Conservation (phyloP, 1,140 invertebrate species). For the Aphelinus certus region DNA sequence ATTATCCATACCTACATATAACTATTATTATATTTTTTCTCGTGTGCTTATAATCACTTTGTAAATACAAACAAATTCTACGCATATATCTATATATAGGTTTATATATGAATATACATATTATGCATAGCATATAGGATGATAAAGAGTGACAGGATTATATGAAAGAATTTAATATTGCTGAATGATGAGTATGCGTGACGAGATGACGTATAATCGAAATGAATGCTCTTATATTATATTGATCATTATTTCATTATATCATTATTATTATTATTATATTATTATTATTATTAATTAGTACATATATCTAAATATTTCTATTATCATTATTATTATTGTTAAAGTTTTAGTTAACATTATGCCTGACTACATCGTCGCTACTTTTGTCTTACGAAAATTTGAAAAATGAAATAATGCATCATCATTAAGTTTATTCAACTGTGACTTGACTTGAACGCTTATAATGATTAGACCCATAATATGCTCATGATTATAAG, state of each 20-base stretch:
- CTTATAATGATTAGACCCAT: too few relatives aligned
- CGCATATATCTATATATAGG: not conserved
- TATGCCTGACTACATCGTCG: constrained; percentile 28
- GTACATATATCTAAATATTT: constrained; percentile 23
- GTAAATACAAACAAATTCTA: constrained; percentile 21
- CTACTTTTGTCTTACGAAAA: constrained; percentile 23
- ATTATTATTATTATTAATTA: constrained; percentile 29
- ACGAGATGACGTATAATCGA: constrained; percentile 18
- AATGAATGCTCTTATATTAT: constrained; percentile 37
- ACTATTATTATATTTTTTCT: constrained; percentile 11
- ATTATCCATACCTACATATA: not conserved
- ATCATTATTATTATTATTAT: constrained; percentile 26
- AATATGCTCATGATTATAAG: too few relatives aligned
- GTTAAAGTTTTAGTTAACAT: constrained; percentile 42
- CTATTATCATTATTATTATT: constrained; percentile 39
- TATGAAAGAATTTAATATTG: too few relatives aligned
- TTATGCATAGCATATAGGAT: constrained; percentile 35
- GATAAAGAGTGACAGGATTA: too few relatives aligned
- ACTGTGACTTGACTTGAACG: too few relatives aligned
- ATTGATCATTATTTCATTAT: constrained; percentile 40
- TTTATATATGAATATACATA: constrained; percentile 42
- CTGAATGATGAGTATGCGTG: too few relatives aligned
- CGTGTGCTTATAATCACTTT: not conserved
- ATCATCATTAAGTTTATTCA: not conserved
- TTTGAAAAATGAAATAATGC: constrained; percentile 19